A percentile compares a stretch with the other conserved stretches of the same genome.
Evolutionary conservation across 2,888 invertebrate species (phyloP).

Genomic region (Auanema sp.): DNA sequence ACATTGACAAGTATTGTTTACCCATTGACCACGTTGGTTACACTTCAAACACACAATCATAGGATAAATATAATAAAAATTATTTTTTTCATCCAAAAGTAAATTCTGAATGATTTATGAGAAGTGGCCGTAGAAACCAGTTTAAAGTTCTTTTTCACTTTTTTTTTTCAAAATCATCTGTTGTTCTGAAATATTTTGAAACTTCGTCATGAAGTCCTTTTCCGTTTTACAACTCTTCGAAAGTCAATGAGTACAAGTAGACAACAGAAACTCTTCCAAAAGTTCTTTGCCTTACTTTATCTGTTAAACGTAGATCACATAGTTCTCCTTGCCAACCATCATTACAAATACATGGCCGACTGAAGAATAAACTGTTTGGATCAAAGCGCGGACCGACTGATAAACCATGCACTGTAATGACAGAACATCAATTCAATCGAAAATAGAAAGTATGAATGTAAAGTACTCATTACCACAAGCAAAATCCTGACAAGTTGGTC

Average conservation of each 20-base stretch:
- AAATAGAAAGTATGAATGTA: neutral
- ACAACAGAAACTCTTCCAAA: too few relatives aligned
- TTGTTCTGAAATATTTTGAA: too few relatives aligned
- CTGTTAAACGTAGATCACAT: slow-evolving; percentile 51
- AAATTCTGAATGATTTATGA: too few relatives aligned
- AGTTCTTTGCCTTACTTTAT: slow-evolving; percentile 46
- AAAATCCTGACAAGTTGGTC: slow-evolving; percentile 47
- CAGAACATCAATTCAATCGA: neutral
- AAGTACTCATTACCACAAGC: slow-evolving; percentile 42
- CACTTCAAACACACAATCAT: slow-evolving; percentile 36
- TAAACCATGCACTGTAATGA: slow-evolving; percentile 48
- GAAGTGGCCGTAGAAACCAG: too few relatives aligned
- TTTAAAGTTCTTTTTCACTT: too few relatives aligned
- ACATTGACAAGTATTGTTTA: slow-evolving; percentile 49
- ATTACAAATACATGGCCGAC: slow-evolving; percentile 50
- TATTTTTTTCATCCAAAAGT: too few relatives aligned
- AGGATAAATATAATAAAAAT: too few relatives aligned
- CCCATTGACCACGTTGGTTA: slow-evolving; percentile 56
- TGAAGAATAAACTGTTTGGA: slow-evolving; percentile 50
- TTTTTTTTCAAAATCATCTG: too few relatives aligned
- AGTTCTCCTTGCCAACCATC: slow-evolving; percentile 54
- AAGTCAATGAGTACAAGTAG: too few relatives aligned
- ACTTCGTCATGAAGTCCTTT: too few relatives aligned
- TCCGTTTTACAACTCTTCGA: too few relatives aligned
- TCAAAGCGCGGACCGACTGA: slow-evolving; percentile 54